phyloP scores from a whole-genome alignment of 1,140 invertebrate genomes.

The Brachystomella parvula region DNA sequence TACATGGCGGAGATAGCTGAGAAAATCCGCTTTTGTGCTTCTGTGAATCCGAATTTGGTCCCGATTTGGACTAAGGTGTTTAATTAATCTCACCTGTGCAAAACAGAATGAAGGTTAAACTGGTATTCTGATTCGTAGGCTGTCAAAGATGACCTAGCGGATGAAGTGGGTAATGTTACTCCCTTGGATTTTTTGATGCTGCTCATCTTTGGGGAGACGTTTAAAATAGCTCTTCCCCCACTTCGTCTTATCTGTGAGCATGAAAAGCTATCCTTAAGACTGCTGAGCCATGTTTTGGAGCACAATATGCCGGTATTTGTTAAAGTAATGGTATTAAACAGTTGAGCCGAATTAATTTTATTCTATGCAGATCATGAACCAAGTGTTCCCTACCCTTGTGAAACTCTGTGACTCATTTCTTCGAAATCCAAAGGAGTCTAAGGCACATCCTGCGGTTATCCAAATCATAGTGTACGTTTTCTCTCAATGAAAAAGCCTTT shows the following conservation, averaged over 20 bases:
- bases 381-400: conserved; percentile 18
- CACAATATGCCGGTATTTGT: conserved; percentile 18
- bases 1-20: conserved; percentile 2
- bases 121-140: conserved; percentile 9
- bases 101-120: neutral
- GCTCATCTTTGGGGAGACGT: conserved; percentile 19
- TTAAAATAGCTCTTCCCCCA: neutral
- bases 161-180: conserved; percentile 1
- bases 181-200: conserved; percentile 26
- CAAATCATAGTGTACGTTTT: conserved; percentile 19
- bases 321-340: neutral
- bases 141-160: conserved; percentile 17
- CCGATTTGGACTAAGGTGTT: conserved; percentile 24
- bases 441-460: conserved; percentile 8
- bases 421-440: conserved; percentile 12
- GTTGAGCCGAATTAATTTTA: neutral
- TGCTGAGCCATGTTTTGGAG: conserved; percentile 16
- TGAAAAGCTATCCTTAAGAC: conserved; percentile 1
- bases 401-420: conserved; percentile 17
- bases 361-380: conserved; percentile 15
- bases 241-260: conserved; percentile 15
- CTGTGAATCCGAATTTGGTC: conserved; percentile 20
- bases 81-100: neutral
- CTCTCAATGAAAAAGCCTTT: neutral
- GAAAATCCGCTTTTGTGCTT: conserved; percentile 20